Conservation (phyloP, 2,797 vertebrate species). For the Emys orbicularis region DNA sequence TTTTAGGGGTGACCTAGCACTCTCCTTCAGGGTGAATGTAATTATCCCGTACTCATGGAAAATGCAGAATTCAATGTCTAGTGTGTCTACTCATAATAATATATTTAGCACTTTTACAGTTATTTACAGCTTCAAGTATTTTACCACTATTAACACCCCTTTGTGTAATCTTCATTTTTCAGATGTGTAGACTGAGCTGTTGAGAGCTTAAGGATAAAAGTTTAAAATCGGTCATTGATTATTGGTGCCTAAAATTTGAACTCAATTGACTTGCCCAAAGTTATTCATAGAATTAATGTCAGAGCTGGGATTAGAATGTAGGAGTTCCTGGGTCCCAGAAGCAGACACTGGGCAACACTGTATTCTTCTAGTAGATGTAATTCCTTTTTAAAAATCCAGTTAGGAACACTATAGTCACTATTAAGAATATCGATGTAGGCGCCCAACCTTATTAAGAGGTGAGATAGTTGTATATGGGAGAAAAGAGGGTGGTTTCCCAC, state of each 20-base stretch:
- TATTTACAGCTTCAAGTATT: not conserved
- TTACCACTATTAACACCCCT: not conserved
- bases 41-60: not conserved
- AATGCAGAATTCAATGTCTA: not conserved
- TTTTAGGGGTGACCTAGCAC: not conserved
- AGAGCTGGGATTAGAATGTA: slow-evolving; percentile 28
- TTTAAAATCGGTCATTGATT: not conserved
- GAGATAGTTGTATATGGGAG: fast-evolving
- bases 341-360: slow-evolving; percentile 4
- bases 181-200: not conserved
- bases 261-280: not conserved
- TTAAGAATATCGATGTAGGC: slow-evolving; percentile 37
- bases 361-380: slow-evolving; percentile 27
- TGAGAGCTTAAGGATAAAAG: slow-evolving; percentile 19
- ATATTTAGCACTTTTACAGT: not conserved
- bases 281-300: not conserved
- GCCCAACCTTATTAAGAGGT: slow-evolving; percentile 7
- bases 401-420: slow-evolving; percentile 24
- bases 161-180: not conserved
- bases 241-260: slow-evolving; percentile 7
- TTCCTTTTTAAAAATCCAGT: slow-evolving; percentile 48
- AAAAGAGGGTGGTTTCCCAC: slow-evolving; percentile 46
- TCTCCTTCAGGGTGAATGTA: not conserved
- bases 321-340: slow-evolving; percentile 13
- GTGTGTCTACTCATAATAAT: not conserved